Percentiles rank a stretch among this genome's conserved stretches.
Conservation (phyloP, 2,888 invertebrate genomes). For the Xiphydria camelus region DNA sequence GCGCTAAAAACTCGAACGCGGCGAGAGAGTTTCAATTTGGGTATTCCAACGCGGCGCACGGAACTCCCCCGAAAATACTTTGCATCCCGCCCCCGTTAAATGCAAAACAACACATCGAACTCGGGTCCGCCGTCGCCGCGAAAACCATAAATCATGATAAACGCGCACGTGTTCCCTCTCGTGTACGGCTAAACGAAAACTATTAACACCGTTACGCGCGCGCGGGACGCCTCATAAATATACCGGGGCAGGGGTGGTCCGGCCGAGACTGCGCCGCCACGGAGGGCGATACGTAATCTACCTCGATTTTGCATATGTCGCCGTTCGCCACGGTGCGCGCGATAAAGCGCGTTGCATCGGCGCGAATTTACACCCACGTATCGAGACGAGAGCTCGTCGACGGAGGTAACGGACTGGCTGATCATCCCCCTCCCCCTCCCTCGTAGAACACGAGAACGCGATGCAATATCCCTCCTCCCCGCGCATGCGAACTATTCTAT, state of each 20-base stretch:
- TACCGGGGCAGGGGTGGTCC: conserved; percentile 17
- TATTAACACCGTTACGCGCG: conserved; percentile 34
- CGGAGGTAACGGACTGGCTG: conserved; percentile 16
- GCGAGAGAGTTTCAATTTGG: conserved; percentile 2
- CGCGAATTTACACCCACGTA: conserved; percentile 20
- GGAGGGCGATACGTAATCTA: conserved; percentile 19
- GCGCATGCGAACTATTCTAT: conserved; percentile 45
- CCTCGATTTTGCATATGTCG: conserved; percentile 45
- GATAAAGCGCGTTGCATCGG: too few relatives aligned
- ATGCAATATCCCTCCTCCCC: conserved; percentile 17
- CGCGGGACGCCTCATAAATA: conserved; percentile 19
- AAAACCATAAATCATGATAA: conserved; percentile 56
- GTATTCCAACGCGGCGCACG: background rate
- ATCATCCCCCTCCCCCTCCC: conserved; percentile 7
- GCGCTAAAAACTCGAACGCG: background rate
- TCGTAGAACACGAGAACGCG: too few relatives aligned
- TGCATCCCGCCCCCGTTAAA: conserved; percentile 48
- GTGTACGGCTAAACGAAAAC: conserved; percentile 39
- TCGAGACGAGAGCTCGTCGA: conserved; percentile 16
- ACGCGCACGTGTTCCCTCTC: conserved; percentile 55
- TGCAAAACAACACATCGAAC: conserved; percentile 45
- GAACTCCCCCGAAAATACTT: too few relatives aligned
- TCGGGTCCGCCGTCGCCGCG: conserved; percentile 17
- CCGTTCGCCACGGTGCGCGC: conserved; percentile 37
- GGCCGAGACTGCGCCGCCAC: conserved; percentile 16